Evolutionary conservation across 2,113 vertebrate species (phyloP).

Genomic region (Nestor notabilis): DNA sequence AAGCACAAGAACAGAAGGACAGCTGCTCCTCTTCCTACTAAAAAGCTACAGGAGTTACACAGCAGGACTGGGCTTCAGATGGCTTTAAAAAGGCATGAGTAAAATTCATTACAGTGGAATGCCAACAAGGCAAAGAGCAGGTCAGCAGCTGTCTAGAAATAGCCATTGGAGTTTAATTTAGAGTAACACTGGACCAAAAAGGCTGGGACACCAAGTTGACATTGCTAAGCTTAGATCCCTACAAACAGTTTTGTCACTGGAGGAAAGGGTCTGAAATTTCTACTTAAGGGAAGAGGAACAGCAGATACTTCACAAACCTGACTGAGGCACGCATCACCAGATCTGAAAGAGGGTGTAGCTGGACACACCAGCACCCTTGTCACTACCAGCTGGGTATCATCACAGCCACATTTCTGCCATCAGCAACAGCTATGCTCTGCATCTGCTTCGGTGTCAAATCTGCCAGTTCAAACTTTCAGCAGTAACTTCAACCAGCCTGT

Average conservation of each 20-base stretch:
- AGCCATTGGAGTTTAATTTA: not conserved
- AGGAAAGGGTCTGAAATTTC: not conserved
- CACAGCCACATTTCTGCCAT: not conserved
- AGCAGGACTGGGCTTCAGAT: not conserved
- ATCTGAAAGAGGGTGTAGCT: not conserved
- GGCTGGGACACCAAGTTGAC: not conserved
- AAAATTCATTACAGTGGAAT: not conserved
- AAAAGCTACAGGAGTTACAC: not conserved
- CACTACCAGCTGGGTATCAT: not conserved
- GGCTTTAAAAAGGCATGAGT: not conserved
- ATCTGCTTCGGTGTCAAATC: not conserved
- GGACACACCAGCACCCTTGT: not conserved
- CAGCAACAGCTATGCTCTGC: not conserved
- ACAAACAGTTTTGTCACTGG: not conserved
- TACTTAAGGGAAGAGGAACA: not conserved
- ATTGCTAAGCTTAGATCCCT: not conserved
- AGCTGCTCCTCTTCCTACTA: slow-evolving; percentile 4
- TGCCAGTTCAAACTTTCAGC: not conserved
- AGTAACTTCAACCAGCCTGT: not conserved
- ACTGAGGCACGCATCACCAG: not conserved
- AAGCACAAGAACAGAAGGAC: not conserved
- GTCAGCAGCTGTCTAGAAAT: slow-evolving; percentile 29
- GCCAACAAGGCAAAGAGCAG: not conserved
- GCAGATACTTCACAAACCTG: not conserved
- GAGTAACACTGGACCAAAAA: not conserved